Base-by-base conservation (phyloP, 2,113 vertebrate species). In the Eulacestoma nigropectus region DNA sequence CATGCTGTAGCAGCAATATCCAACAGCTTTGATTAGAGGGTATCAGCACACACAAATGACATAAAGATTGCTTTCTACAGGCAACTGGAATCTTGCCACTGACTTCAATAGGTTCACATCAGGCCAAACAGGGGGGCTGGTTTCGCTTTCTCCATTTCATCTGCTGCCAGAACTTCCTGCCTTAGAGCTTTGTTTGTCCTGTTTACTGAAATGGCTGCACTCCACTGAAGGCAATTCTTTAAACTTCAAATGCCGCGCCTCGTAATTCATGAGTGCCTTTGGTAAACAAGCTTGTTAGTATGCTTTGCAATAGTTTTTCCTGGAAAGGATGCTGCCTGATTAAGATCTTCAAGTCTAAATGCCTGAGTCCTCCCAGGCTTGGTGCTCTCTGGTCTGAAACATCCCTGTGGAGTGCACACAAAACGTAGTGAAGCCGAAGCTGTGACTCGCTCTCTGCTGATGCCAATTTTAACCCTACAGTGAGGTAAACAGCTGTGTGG, bases 151-250 rank as follows among this genome's bases (percentile, higher is more conserved):
- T 93, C 37, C 27, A 27, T 94, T 95, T 96, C 52, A 90, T 91
- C 82, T 80, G 57, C 65, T 93, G 91, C 82, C 95, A 96, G 84
- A 93, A 67, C 76, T 91, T 95, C 80, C 79, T 95, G 87, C 80
- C 83, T 78, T 25, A 62, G 73, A 92, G 91, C 47, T 84, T 92
- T 93, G 67, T 89, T 95, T 93, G 77, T 83, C 90, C 65, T 95
- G 83, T 56, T 95, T 87, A 50, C 84, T 79, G 56, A 47, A 73
- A 95, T 46, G 82, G 64, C 60, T 88, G 75, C 57, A 37, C n/a
- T 89, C 84, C 67, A 83, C 90, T 65, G 63, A 89, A 81, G 69
- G 59, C 87, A 76, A 82, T 86, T 91, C 72, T 62, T 93, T 60
- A 59, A 94, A 92, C 49, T 95, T 88, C 95, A 96, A 60, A 85